Conservation (phyloP, 2,888 invertebrate genomes). For the Pterostichus niger region DNA sequence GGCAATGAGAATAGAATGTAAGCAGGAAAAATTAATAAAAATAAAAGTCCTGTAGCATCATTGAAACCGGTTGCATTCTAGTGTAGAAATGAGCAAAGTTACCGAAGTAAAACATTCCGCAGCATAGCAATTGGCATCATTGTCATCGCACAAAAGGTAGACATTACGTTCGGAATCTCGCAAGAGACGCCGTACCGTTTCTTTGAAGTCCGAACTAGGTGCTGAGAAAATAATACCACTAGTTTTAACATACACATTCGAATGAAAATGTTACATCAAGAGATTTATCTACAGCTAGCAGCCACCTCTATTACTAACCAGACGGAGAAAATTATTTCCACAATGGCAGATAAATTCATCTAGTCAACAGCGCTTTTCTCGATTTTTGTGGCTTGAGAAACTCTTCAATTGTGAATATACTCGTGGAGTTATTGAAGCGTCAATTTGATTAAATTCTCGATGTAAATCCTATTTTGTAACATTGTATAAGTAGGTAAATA, state of each 20-base stretch:
- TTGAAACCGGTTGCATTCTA: not conserved
- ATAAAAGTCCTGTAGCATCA: no score
- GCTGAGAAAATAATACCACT: not conserved
- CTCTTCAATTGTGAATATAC: constrained; percentile 26
- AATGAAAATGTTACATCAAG: constrained; percentile 41
- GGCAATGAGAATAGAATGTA: no score
- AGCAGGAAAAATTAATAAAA: no score
- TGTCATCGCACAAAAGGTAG: constrained; percentile 24
- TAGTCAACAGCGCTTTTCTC: constrained; percentile 16
- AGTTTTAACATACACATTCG: constrained; percentile 23
- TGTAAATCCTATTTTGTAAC: not conserved
- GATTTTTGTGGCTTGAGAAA: constrained; percentile 20
- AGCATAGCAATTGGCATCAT: constrained; percentile 22
- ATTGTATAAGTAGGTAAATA: not conserved
- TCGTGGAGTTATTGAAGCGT: constrained; percentile 27
- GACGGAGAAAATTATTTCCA: constrained; percentile 44
- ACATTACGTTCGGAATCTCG: constrained; percentile 14
- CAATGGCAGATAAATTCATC: constrained; percentile 42
- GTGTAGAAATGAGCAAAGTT: constrained; percentile 11
- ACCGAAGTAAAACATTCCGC: constrained; percentile 9
- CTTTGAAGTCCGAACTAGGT: constrained; percentile 18
- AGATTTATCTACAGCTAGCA: constrained; percentile 24
- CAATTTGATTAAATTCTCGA: constrained; percentile 29
- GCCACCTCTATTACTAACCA: constrained; percentile 28
- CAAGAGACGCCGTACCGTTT: not conserved